phyloP scores from a whole-genome alignment of 2,797 vertebrate genomes.

The Gambelia wislizenii region DNA sequence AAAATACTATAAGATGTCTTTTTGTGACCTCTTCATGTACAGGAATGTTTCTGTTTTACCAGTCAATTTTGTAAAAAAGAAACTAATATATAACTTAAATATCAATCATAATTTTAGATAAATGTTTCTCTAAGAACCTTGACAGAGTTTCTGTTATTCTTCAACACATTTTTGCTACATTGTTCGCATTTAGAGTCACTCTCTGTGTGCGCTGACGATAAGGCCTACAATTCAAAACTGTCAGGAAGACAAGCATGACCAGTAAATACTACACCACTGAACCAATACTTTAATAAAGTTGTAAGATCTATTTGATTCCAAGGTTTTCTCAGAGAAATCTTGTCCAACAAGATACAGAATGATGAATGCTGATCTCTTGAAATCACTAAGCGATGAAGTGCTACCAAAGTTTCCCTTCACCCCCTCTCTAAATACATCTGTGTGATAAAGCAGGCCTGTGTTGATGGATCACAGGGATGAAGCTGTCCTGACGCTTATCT shows the following conservation, averaged over 20 bases:
- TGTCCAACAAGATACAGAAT: conserved; percentile 72
- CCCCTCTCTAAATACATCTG: conserved; percentile 55
- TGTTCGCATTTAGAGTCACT: conserved; percentile 33
- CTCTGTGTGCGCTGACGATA: conserved; percentile 7
- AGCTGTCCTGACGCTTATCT: conserved; percentile 66
- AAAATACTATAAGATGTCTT: neutral
- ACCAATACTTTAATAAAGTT: conserved; percentile 63
- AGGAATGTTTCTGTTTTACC: conserved; percentile 43
- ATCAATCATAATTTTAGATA: conserved; percentile 17
- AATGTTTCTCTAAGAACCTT: conserved; percentile 31
- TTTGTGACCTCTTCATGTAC: conserved; percentile 24
- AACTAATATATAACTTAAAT: conserved; percentile 7
- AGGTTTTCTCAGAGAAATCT: conserved; percentile 65
- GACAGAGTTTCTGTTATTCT: neutral
- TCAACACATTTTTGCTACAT: conserved; percentile 23
- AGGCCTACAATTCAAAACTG: conserved; percentile 37
- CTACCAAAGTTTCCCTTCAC: conserved; percentile 62
- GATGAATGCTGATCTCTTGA: conserved; percentile 81
- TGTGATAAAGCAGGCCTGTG: conserved; percentile 69
- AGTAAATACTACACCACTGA: conserved; percentile 39
- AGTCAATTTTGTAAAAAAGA: conserved; percentile 24
- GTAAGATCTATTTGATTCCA: conserved; percentile 73
- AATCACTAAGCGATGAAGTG: conserved; percentile 79
- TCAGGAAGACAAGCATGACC: conserved; percentile 28
- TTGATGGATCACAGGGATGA: conserved; percentile 73